Conservation (phyloP, 2,888 invertebrate species). For the Idaea dimidiata region DNA sequence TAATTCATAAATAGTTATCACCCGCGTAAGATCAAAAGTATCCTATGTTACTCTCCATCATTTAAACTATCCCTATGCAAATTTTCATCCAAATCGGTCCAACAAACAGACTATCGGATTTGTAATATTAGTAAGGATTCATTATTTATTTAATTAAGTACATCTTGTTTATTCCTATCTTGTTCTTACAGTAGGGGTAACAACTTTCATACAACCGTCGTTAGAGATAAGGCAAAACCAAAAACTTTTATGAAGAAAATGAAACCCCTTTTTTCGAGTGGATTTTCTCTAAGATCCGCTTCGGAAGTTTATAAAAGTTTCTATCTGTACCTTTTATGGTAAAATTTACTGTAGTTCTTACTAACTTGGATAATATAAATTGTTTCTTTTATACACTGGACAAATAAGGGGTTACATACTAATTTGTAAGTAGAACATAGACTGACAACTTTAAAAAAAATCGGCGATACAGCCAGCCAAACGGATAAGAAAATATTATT, state of each 20-base stretch:
- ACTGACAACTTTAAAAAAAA: no score
- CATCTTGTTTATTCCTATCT: not conserved
- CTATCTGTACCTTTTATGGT: not conserved
- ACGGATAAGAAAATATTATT: no score
- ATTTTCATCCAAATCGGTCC: no score
- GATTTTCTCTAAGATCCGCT: conserved; percentile 3
- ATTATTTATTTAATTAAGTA: no score
- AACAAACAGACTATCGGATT: no score
- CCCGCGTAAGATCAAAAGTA: no score
- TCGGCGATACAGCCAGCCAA: no score
- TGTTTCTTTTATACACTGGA: not conserved
- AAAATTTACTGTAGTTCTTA: not conserved
- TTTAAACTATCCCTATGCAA: no score
- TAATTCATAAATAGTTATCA: no score
- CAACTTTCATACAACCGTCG: conserved; percentile 27
- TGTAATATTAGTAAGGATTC: no score
- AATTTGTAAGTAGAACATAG: not conserved
- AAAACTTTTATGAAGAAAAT: conserved; percentile 27
- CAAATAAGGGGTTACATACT: not conserved
- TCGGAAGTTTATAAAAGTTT: not conserved
- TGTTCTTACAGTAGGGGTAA: conserved; percentile 26
- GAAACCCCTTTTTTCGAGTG: conserved; percentile 19
- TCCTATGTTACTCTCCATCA: no score
- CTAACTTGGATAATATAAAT: not conserved
- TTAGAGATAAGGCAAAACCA: conserved; percentile 37